These are phyloP conservation scores for Spea hammondii DNA, from an alignment of 2,797 vertebrate genomes.

Conservation along the genomic window DNA sequence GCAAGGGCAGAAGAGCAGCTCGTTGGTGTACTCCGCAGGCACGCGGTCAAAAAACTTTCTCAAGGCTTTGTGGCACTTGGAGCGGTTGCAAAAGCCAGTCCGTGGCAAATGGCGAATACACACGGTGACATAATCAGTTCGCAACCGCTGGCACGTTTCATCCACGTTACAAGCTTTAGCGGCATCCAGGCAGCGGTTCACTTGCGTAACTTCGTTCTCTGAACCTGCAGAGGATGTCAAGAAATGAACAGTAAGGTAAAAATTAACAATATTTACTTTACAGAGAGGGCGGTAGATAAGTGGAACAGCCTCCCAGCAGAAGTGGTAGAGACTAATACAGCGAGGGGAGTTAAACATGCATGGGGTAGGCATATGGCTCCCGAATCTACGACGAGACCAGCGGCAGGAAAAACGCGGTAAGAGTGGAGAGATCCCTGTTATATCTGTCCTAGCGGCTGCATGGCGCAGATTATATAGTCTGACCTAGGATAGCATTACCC, in stretches of 20 bases:
- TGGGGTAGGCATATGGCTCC: too few species aligned
- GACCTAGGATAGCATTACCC: too few species aligned
- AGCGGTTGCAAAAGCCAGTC: slow-evolving; percentile 76
- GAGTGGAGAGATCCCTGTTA: too few species aligned
- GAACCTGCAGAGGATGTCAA: slow-evolving; percentile 70
- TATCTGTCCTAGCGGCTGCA: too few species aligned
- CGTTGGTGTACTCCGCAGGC: slow-evolving; percentile 85
- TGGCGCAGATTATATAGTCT: too few species aligned
- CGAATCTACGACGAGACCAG: too few species aligned
- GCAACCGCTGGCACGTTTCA: slow-evolving; percentile 83
- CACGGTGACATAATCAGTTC: slow-evolving; percentile 85
- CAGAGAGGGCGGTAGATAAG: too few species aligned
- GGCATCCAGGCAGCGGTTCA: slow-evolving; percentile 90
- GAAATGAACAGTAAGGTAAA: not conserved
- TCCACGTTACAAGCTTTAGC: slow-evolving; percentile 93
- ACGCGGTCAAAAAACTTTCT: slow-evolving; percentile 94
- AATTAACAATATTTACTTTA: too few species aligned
- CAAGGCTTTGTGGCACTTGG: slow-evolving; percentile 88
- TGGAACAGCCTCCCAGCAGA: too few species aligned
- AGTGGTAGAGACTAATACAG: too few species aligned
- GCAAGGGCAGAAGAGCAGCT: slow-evolving; percentile 94
- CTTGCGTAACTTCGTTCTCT: slow-evolving; percentile 75
- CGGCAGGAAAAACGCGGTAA: too few species aligned
- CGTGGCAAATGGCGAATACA: slow-evolving; percentile 79
- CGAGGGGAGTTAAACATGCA: too few species aligned